Evolutionary conservation across 2,797 vertebrate genomes (phyloP).

Genomic region (Neomorphus geoffroyi): DNA sequence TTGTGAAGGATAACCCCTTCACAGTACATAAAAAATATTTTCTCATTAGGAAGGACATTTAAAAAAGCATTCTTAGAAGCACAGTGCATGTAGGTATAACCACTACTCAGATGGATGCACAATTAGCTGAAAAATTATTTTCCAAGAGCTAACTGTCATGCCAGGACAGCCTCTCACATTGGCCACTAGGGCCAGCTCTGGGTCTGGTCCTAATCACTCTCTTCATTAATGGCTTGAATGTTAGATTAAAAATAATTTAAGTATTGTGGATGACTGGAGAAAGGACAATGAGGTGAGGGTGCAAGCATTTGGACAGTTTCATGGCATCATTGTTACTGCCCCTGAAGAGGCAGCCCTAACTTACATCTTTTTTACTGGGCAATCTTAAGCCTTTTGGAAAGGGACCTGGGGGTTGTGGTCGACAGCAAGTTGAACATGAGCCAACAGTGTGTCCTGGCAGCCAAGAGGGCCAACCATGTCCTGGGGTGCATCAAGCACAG

Average conservation of each 20-base stretch:
- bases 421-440: too few species aligned
- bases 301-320: not conserved
- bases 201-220: not conserved
- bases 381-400: too few species aligned
- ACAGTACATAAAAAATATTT: not conserved
- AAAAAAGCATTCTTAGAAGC: not conserved
- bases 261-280: not conserved
- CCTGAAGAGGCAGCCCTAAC: not conserved
- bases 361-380: not conserved
- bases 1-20: not conserved
- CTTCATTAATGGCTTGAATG: not conserved
- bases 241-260: not conserved
- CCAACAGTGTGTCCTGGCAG: too few species aligned
- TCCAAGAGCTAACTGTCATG: not conserved
- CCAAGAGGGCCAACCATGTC: too few species aligned
- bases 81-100: not conserved
- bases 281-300: rapidly evolving
- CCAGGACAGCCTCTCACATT: not conserved
- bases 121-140: not conserved
- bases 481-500: too few species aligned
- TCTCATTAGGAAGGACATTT: not conserved
- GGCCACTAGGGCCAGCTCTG: not conserved
- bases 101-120: not conserved
- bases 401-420: too few species aligned
- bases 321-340: rapidly evolving